Percentiles rank a stretch among this genome's conserved stretches.
Conservation (phyloP, 2,797 vertebrate species). For the Darevskia nairensis region DNA sequence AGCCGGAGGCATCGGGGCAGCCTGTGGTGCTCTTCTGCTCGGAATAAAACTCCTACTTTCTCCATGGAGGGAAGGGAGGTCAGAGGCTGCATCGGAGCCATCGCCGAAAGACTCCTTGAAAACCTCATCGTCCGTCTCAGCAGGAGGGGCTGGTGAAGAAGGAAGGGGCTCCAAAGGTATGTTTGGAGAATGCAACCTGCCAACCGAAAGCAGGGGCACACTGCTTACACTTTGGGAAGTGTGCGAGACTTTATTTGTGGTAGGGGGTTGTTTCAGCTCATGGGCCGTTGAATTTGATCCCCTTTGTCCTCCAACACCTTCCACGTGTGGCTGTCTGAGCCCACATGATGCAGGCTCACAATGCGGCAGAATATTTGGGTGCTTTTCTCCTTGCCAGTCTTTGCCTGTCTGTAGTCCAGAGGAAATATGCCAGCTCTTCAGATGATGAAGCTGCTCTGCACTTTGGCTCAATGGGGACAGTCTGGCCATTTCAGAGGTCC, state of each 20-base stretch:
- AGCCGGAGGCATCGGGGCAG: neutral
- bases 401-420: neutral
- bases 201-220: constrained; percentile 1
- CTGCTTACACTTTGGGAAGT: constrained; percentile 49
- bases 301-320: neutral
- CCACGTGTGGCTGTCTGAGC: constrained; percentile 9
- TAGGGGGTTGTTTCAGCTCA: constrained; percentile 7
- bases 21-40: neutral
- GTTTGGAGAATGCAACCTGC: constrained; percentile 37
- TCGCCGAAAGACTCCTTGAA: neutral
- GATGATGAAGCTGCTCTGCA: constrained; percentile 81
- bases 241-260: neutral
- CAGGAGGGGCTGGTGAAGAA: neutral
- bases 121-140: constrained; percentile 46
- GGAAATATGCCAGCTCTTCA: constrained; percentile 20
- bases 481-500: constrained; percentile 61
- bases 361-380: constrained; percentile 12
- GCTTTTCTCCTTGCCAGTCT: neutral
- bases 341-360: constrained; percentile 51
- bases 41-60: neutral
- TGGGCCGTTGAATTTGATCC: neutral
- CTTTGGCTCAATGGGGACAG: constrained; percentile 78
- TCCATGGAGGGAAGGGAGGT: no score
- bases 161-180: constrained; percentile 2
- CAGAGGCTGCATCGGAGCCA: neutral